These are phyloP conservation scores for Drosophila equinoxialis DNA, from an alignment of 1,140 invertebrate species.

Conservation along the genomic window DNA sequence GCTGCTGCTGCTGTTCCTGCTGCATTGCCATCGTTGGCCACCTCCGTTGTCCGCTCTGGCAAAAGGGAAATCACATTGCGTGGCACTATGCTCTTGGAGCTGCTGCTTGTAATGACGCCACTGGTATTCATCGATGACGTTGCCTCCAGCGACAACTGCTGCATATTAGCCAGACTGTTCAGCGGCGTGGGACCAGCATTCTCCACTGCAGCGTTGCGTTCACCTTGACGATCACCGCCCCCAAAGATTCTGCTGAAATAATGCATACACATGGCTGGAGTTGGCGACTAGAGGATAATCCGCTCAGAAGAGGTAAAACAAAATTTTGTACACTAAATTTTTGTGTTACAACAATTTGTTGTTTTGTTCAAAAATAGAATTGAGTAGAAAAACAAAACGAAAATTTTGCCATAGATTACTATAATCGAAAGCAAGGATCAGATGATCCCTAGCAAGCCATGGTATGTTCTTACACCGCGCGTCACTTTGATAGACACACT, in stretches of 20 bases:
- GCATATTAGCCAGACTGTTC: not conserved
- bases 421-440: too few relatives aligned
- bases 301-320: not conserved
- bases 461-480: too few relatives aligned
- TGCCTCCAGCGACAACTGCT: not conserved
- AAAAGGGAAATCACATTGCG: not conserved
- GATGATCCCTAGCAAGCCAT: too few relatives aligned
- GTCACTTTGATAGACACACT: too few relatives aligned
- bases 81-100: not conserved
- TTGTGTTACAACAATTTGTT: not conserved
- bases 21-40: not conserved
- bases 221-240: not conserved
- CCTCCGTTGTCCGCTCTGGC: not conserved
- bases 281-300: too few relatives aligned
- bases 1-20: not conserved
- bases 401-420: not conserved
- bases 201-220: not conserved
- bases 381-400: not conserved
- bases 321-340: not conserved
- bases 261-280: not conserved
- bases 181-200: slow-evolving; percentile 1
- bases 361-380: not conserved
- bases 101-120: not conserved
- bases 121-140: not conserved
- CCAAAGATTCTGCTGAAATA: not conserved